Evolutionary conservation across 2,888 invertebrate genomes (phyloP), one percentile per base, ranked within the genome.

Genomic region (Pomacea canaliculata): DNA sequence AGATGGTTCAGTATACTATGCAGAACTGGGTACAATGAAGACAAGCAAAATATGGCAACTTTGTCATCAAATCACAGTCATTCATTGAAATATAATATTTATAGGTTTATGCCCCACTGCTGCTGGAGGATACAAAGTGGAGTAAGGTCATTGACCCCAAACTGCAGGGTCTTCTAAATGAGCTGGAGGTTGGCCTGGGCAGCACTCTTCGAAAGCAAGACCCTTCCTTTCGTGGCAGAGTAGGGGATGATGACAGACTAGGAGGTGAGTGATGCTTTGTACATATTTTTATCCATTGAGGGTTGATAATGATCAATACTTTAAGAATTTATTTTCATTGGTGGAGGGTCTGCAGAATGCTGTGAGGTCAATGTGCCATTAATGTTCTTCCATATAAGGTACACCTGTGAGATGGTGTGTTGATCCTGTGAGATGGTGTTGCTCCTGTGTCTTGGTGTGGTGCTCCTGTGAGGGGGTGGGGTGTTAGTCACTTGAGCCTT

Each of bases 121-220:
- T 93, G 71, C 86, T 92, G 70, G 90, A 92, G 76, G 86, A 90
- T 85, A 87, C 88, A 16, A 89, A 86, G 76, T 91, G 91, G 89
- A 90, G 90, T 78, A 85, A 89, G 49, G 88, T 83, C 56, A 83
- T 92, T 73, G 92, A 92, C 81, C 92, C 92, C 46, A 92, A 92
- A 82, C 86, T 92, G 60, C 92, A 91, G 87, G 90, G 85, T 79
- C 86, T 92, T 80, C 87, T 92, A 76, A 90, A 89, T 69, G 92
- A 92, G 78, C 85, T 92, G 18, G 92, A 92, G 82, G 89, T 91
- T 65, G 91, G 92, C 13, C 86, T 92, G 23, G 91, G 91, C 18
- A 90, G 89, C 82, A 86, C 91, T 13, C 84, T 90, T n/a, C 85
- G 90, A 48, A 89, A 89, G 76, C 85, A 87, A 75, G 89, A 89